phyloP scores from a whole-genome alignment of 2,113 vertebrate genomes.

The Caretta caretta region DNA sequence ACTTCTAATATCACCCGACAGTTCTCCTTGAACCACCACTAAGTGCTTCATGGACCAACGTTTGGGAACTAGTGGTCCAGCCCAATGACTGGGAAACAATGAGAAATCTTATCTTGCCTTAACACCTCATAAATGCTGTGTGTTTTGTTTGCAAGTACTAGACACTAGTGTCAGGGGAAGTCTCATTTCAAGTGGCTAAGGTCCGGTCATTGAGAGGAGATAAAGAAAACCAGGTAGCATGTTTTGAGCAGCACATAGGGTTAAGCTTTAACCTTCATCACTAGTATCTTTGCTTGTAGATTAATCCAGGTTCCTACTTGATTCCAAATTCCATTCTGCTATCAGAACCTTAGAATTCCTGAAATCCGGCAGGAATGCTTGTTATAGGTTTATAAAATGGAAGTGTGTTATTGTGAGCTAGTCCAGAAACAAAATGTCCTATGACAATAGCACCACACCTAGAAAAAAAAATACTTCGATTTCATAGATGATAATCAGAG shows the following conservation, averaged over 20 bases:
- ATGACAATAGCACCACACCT: neutral
- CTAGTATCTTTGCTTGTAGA: neutral
- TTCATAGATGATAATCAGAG: neutral
- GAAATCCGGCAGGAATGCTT: neutral
- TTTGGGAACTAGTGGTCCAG: neutral
- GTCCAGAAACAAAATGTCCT: neutral
- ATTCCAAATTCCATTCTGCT: neutral
- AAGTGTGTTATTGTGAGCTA: neutral
- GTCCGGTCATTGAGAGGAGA: neutral
- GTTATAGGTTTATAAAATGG: neutral
- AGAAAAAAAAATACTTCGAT: neutral
- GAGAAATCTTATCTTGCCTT: neutral
- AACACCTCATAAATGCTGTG: neutral
- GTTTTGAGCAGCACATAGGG: neutral
- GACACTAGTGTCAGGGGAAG: neutral
- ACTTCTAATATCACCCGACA: neutral
- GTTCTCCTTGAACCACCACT: neutral
- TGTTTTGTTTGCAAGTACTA: neutral
- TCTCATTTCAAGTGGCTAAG: conserved; percentile 9
- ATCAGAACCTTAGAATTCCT: neutral
- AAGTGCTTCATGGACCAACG: neutral
- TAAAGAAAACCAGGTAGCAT: neutral
- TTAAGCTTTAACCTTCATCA: neutral
- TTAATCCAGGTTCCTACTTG: neutral
- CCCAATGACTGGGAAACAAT: neutral